Conservation (phyloP, 2,113 vertebrate genomes). For the Electrona antarctica region DNA sequence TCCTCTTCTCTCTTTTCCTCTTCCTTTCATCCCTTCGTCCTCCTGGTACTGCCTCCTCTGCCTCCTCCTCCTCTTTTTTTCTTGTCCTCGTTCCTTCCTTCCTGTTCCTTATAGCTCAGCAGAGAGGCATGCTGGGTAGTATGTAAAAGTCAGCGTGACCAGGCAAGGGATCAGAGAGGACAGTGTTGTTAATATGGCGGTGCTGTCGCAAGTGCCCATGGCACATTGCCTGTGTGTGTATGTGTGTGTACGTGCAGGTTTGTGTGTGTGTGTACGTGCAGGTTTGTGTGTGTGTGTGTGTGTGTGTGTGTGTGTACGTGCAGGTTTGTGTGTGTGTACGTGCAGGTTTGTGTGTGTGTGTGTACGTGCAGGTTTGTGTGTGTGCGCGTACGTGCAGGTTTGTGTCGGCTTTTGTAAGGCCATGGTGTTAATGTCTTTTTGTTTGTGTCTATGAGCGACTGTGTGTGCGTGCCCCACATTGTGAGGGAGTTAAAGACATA, state of each 20-base stretch:
- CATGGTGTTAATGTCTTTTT: no score
- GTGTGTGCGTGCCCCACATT: neutral
- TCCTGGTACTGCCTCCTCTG: conserved; percentile 22
- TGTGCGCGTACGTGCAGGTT: conserved; percentile 14
- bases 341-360: neutral
- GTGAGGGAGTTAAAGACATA: conserved; percentile 62
- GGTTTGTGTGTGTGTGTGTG: neutral
- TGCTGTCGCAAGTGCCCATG: conserved; percentile 45
- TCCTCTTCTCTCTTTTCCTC: conserved; percentile 44
- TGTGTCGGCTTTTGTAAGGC: neutral
- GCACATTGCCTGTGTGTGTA: conserved; percentile 12
- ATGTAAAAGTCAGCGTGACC: conserved; percentile 69
- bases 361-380: no score
- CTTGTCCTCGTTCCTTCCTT: neutral
- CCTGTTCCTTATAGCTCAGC: conserved; percentile 56
- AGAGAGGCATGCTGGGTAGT: conserved; percentile 57
- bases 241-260: neutral
- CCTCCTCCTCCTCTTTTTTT: neutral
- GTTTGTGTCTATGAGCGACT: no score
- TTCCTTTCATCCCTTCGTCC: conserved; percentile 49
- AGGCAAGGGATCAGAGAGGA: conserved; percentile 57
- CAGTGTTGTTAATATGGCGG: conserved; percentile 62
- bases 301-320: neutral
- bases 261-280: neutral
- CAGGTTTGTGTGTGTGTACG: neutral